Evolutionary conservation across 2,888 invertebrate genomes (phyloP).

Genomic region (Baccha elongata): DNA sequence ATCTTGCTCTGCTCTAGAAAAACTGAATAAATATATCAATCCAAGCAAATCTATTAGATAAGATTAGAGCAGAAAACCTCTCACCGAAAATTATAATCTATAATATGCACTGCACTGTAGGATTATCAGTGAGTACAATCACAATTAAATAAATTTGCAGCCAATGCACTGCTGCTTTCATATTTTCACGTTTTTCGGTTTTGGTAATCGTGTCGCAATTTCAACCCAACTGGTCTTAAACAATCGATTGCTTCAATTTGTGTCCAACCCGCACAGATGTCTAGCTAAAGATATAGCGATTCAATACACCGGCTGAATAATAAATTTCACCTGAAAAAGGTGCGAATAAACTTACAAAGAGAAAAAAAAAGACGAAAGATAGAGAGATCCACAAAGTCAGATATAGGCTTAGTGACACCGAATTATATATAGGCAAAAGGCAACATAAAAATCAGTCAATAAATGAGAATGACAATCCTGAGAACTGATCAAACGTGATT

Average conservation of each 20-base stretch:
- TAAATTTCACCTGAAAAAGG: constrained; percentile 21
- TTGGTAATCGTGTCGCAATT: constrained; percentile 42
- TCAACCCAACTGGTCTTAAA: constrained; percentile 18
- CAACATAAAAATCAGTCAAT: too few species aligned
- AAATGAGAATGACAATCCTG: constrained; percentile 37
- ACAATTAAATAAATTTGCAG: not conserved
- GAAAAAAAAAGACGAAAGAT: constrained; percentile 7
- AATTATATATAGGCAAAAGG: too few species aligned
- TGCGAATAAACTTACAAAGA: not conserved
- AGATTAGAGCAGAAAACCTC: too few species aligned
- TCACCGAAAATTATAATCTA: too few species aligned
- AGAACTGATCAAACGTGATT: constrained; percentile 31
- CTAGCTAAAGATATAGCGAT: constrained; percentile 35
- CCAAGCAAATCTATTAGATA: too few species aligned
- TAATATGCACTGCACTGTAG: too few species aligned
- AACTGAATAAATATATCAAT: too few species aligned
- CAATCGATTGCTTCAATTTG: constrained; percentile 14
- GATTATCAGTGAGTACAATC: not conserved
- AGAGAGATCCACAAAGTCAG: constrained; percentile 9
- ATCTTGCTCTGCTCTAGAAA: too few species aligned
- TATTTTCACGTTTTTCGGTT: constrained; percentile 26
- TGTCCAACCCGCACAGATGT: constrained; percentile 1
- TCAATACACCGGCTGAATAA: constrained; percentile 31
- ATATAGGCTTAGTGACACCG: constrained; percentile 14
- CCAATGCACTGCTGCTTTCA: not conserved